phyloP scores from a whole-genome alignment of 2,888 invertebrate species.

The Marasmarcha lunaedactyla region DNA sequence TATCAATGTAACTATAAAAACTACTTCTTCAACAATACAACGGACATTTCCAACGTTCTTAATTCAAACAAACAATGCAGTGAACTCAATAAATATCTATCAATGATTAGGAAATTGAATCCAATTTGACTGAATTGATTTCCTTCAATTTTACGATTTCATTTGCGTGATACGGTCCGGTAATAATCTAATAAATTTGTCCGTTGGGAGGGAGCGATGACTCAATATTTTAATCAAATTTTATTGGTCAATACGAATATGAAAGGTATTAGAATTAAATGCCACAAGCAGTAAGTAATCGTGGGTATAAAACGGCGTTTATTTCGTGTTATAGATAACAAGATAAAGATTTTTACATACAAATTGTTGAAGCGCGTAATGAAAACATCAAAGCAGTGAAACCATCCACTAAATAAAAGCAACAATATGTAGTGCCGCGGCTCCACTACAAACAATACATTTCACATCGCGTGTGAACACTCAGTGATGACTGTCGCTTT shows the following conservation, averaged over 20 bases:
- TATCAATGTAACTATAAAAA: too few species aligned
- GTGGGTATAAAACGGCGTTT: too few species aligned
- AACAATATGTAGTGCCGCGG: slow-evolving; percentile 19
- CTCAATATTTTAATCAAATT: slow-evolving; percentile 46
- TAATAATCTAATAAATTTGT: slow-evolving; percentile 63
- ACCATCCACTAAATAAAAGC: slow-evolving; percentile 29
- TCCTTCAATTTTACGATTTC: slow-evolving; percentile 65
- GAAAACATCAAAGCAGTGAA: slow-evolving; percentile 30
- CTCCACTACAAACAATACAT: slow-evolving; percentile 31
- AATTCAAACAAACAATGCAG: too few species aligned
- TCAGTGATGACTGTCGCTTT: slow-evolving; percentile 50
- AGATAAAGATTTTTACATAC: too few species aligned
- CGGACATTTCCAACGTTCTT: too few species aligned
- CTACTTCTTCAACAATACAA: too few species aligned
- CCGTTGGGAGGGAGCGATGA: slow-evolving; percentile 54
- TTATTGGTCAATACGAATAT: slow-evolving; percentile 30
- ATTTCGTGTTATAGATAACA: too few species aligned
- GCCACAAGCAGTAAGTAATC: too few species aligned
- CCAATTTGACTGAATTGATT: slow-evolving; percentile 59
- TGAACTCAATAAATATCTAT: slow-evolving; percentile 4
- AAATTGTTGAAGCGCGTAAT: slow-evolving; percentile 17
- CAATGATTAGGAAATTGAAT: slow-evolving; percentile 49
- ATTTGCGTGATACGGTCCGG: slow-evolving; percentile 65
- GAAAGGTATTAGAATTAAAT: not conserved
- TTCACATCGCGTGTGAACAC: slow-evolving; percentile 42